phyloP scores from a whole-genome alignment of 2,888 invertebrate species.

The Conomelus anceps region DNA sequence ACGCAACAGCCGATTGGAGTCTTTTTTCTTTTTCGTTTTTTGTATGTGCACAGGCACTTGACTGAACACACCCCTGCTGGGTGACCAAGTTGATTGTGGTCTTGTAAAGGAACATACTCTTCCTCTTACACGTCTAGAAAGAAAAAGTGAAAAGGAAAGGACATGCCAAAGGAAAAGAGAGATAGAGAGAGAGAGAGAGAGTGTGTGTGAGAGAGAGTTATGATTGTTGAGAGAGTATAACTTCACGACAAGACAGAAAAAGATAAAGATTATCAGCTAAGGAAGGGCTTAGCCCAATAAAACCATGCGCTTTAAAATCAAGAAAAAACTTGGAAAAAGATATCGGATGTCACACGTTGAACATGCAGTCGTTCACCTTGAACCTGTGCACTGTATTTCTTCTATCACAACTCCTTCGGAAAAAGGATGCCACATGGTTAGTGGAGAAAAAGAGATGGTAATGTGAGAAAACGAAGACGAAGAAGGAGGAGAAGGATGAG shows the following conservation, averaged over 20 bases:
- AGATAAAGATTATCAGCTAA: neutral
- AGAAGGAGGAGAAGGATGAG: neutral
- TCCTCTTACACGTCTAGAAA: too few species aligned
- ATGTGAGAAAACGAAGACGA: too few species aligned
- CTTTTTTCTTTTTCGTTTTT: neutral
- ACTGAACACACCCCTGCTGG: neutral
- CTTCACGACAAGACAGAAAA: neutral
- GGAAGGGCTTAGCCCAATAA: neutral
- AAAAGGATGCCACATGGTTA: neutral
- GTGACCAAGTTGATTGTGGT: neutral
- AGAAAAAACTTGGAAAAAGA: neutral
- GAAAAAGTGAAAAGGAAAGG: neutral
- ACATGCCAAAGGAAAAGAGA: neutral
- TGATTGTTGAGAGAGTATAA: neutral
- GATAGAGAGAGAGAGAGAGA: neutral
- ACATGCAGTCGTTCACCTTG: neutral
- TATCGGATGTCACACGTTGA: neutral
- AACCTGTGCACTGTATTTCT: neutral
- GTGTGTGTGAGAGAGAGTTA: neutral
- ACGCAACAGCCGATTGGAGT: neutral
- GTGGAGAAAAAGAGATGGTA: neutral
- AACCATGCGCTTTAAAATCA: neutral
- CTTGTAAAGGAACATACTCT: neutral
- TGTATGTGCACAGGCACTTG: neutral
- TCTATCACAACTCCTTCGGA: neutral